phyloP scores from a whole-genome alignment of 2,113 vertebrate species.

The Neogale vison region DNA sequence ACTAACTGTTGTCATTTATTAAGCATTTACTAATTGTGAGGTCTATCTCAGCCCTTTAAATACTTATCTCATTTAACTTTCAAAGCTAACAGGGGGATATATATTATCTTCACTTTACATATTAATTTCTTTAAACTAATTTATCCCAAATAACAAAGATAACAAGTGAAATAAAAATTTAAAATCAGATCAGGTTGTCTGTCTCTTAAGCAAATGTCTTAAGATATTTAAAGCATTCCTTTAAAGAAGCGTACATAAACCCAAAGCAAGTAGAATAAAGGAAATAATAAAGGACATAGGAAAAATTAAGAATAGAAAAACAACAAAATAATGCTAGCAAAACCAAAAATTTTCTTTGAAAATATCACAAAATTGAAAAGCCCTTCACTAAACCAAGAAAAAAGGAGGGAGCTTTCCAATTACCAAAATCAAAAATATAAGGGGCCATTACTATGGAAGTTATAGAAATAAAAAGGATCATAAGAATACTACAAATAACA shows the following conservation, averaged over 20 bases:
- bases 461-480: not conserved
- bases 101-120: not conserved
- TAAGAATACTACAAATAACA: not conserved
- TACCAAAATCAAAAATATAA: constrained; percentile 5
- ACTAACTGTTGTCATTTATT: not conserved
- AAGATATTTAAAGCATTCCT: not conserved
- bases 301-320: not conserved
- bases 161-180: not conserved
- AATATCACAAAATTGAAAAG: not conserved
- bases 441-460: not conserved
- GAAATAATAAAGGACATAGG: constrained; percentile 5
- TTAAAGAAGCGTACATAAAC: not conserved
- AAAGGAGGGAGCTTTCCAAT: not conserved
- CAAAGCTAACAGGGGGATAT: not conserved
- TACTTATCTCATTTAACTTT: not conserved
- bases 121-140: constrained; percentile 26
- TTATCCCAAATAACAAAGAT: constrained; percentile 4
- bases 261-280: constrained; percentile 23
- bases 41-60: not conserved
- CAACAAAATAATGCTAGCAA: not conserved
- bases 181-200: not conserved
- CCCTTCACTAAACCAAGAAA: not conserved
- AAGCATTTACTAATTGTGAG: not conserved
- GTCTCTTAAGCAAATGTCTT: not conserved
- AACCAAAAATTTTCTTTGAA: constrained; percentile 21